Percentiles rank a stretch among this genome's conserved stretches.
These are phyloP conservation scores for Elegia similella DNA, from an alignment of 2,888 invertebrate genomes.

Conservation along the genomic window DNA sequence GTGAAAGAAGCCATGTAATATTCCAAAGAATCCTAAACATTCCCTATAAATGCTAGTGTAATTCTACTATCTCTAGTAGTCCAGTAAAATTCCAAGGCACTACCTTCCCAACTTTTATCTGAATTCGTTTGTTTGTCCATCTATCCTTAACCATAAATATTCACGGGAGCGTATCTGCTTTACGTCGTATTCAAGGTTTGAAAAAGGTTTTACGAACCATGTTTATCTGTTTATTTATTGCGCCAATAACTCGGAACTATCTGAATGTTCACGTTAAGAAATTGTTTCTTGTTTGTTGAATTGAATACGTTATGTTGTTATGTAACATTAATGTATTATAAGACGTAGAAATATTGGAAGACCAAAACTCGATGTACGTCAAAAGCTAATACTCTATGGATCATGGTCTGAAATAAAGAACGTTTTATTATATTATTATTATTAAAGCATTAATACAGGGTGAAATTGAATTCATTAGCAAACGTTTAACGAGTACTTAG, in stretches of 20 bases:
- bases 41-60: neutral
- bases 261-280: constrained; percentile 18
- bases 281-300: constrained; percentile 11
- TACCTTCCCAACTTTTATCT: constrained; percentile 10
- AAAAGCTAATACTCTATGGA: too few species aligned
- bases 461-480: too few species aligned
- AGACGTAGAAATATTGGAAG: too few species aligned
- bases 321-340: too few species aligned
- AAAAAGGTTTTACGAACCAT: constrained; percentile 28
- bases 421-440: too few species aligned
- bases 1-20: neutral
- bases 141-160: constrained; percentile 25
- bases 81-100: constrained; percentile 8
- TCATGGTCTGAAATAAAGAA: too few species aligned
- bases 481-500: too few species aligned
- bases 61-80: neutral
- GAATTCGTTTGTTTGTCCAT: constrained; percentile 23
- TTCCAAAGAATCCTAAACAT: neutral
- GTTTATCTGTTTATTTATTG: constrained; percentile 38
- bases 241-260: constrained; percentile 33
- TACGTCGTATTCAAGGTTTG: constrained; percentile 28
- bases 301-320: too few species aligned
- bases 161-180: constrained; percentile 27
- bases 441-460: too few species aligned
- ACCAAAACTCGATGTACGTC: too few species aligned